Percentiles rank a stretch among this genome's conserved stretches.
Conservation (phyloP, 2,888 invertebrate genomes). For the Amblyjoppa fuscipennis region DNA sequence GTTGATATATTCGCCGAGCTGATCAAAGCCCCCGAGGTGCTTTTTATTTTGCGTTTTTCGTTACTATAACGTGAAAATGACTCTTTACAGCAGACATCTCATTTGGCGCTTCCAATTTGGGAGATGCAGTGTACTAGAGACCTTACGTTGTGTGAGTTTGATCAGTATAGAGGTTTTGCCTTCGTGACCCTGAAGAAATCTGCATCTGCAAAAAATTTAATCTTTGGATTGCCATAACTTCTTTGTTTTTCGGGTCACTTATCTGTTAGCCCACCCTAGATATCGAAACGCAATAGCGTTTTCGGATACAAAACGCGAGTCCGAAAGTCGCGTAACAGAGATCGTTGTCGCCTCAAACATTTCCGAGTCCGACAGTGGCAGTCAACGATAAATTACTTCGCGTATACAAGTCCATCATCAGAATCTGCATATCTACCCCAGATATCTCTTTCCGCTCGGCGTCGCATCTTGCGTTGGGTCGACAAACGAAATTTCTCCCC, state of each 20-base stretch:
- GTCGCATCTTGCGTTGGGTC: neutral
- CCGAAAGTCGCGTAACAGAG: neutral
- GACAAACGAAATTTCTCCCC: neutral
- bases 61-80: too few relatives aligned
- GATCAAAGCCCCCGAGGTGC: conserved; percentile 75
- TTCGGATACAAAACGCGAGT: neutral
- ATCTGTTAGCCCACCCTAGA: too few relatives aligned
- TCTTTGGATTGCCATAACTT: too few relatives aligned
- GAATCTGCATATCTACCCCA: neutral
- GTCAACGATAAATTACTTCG: neutral
- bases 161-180: too few relatives aligned
- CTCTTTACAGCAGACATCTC: too few relatives aligned
- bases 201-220: too few relatives aligned
- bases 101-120: too few relatives aligned
- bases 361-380: neutral
- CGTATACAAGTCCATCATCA: neutral
- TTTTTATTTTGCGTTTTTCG: too few relatives aligned
- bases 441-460: neutral
- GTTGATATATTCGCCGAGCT: conserved; percentile 93
- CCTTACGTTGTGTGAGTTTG: too few relatives aligned
- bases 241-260: too few relatives aligned
- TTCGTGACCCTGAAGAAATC: too few relatives aligned
- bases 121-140: too few relatives aligned
- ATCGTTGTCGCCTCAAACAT: neutral
- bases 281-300: neutral